Conservation (phyloP, 2,113 vertebrate species). For the Pseudopodoces humilis region DNA sequence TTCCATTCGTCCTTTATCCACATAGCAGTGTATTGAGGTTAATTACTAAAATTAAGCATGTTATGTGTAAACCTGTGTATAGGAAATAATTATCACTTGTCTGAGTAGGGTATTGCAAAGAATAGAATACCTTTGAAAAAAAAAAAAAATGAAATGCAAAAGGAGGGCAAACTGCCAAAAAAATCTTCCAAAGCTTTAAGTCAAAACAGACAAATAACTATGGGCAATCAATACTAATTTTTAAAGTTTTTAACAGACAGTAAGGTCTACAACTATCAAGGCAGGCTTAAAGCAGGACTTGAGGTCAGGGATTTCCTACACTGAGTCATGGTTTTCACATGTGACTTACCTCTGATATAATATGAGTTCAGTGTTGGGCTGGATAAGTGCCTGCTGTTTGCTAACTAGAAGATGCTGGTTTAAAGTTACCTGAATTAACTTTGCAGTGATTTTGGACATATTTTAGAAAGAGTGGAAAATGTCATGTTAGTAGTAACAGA, state of each 20-base stretch:
- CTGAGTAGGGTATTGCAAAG: neutral
- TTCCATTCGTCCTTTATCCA: neutral
- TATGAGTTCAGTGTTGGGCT: neutral
- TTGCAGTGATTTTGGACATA: neutral
- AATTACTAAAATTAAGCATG: neutral
- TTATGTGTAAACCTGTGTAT: neutral
- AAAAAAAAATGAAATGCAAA: neutral
- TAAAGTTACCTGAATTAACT: neutral
- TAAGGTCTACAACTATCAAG: neutral
- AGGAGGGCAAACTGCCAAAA: neutral
- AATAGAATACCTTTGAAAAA: neutral
- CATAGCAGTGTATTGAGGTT: neutral
- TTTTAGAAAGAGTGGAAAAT: neutral
- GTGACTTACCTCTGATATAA: neutral
- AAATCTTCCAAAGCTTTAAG: neutral
- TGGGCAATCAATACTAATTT: neutral
- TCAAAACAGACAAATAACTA: neutral
- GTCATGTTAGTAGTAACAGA: neutral
- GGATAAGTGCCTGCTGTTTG: rapidly evolving
- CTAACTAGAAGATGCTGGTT: neutral
- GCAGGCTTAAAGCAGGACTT: neutral
- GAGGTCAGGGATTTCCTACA: neutral
- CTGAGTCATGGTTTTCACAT: neutral
- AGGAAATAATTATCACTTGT: neutral
- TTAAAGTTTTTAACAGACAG: neutral